Evolutionary conservation across 1,140 invertebrate genomes (phyloP).

Genomic region (Temnothorax curvispinosus): DNA sequence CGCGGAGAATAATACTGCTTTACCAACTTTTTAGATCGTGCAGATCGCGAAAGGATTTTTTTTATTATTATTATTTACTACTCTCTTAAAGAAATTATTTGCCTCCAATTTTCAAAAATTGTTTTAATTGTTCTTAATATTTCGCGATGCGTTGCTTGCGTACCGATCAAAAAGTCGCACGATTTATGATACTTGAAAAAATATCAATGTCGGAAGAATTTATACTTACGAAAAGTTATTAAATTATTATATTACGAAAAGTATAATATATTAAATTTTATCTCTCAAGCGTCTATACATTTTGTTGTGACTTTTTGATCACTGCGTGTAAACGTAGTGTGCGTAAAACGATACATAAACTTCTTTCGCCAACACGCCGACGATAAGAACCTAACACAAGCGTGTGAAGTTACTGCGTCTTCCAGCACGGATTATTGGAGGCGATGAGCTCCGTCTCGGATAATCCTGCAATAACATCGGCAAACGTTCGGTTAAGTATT

Average conservation of each 20-base stretch:
- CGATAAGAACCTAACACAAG: slow-evolving; percentile 31
- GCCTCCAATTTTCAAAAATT: neutral
- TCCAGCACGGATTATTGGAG: slow-evolving; percentile 55
- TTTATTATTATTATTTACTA: neutral
- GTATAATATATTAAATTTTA: neutral
- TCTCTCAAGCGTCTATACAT: neutral
- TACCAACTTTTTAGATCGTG: neutral
- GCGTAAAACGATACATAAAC: slow-evolving; percentile 14
- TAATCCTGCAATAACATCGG: slow-evolving; percentile 70
- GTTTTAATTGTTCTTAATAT: neutral
- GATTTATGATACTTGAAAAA: neutral
- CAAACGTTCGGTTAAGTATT: slow-evolving; percentile 64
- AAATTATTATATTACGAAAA: too few species aligned
- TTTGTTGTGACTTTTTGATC: slow-evolving; percentile 22
- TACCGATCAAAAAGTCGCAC: neutral
- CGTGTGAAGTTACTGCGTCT: slow-evolving; percentile 50
- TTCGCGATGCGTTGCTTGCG: neutral
- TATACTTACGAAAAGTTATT: neutral
- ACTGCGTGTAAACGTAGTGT: too few species aligned
- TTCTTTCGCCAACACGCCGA: slow-evolving; percentile 24
- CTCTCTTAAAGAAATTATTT: neutral
- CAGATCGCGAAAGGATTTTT: too few species aligned
- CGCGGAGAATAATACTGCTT: neutral
- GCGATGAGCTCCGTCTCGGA: slow-evolving; percentile 30
- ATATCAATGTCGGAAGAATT: neutral